A percentile compares a stretch with the other conserved stretches of the same genome.
phyloP scores from a whole-genome alignment of 2,888 invertebrate genomes.

The Andrena bucephala region DNA sequence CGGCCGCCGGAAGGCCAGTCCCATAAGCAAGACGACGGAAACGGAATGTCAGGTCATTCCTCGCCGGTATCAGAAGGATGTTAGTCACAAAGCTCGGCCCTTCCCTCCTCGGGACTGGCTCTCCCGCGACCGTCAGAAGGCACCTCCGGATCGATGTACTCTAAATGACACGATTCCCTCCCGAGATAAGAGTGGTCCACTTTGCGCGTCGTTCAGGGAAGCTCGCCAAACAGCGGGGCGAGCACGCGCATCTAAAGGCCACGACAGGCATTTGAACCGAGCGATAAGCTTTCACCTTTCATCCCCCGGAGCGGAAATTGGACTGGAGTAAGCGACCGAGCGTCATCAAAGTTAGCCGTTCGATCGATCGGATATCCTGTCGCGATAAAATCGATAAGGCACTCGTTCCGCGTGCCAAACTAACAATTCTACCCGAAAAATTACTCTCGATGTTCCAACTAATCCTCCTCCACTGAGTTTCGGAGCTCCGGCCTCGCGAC shows the following conservation, averaged over 20 bases:
- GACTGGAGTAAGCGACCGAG: slow-evolving; percentile 34
- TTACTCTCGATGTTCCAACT: background rate
- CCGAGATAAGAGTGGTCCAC: slow-evolving; percentile 64
- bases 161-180: slow-evolving; percentile 66
- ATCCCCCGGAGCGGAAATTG: slow-evolving; percentile 64
- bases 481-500: background rate
- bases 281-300: slow-evolving; percentile 62
- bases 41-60: slow-evolving; percentile 36
- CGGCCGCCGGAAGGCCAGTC: slow-evolving; percentile 7
- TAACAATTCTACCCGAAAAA: background rate
- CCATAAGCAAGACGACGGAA: slow-evolving; percentile 8
- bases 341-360: slow-evolving; percentile 43
- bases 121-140: slow-evolving; percentile 32
- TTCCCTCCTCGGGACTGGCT: background rate
- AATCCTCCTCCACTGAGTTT: background rate
- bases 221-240: slow-evolving; percentile 59
- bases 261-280: slow-evolving; percentile 63
- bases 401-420: background rate
- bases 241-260: slow-evolving; percentile 52
- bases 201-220: slow-evolving; percentile 58
- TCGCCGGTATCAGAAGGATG: slow-evolving; percentile 27
- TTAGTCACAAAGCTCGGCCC: slow-evolving; percentile 23
- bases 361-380: background rate
- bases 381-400: slow-evolving; percentile 20
- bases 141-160: slow-evolving; percentile 42